Percentiles rank a stretch among this genome's conserved stretches.
Evolutionary conservation across 2,888 invertebrate genomes (phyloP).

Genomic region (Cosmia pyralina): DNA sequence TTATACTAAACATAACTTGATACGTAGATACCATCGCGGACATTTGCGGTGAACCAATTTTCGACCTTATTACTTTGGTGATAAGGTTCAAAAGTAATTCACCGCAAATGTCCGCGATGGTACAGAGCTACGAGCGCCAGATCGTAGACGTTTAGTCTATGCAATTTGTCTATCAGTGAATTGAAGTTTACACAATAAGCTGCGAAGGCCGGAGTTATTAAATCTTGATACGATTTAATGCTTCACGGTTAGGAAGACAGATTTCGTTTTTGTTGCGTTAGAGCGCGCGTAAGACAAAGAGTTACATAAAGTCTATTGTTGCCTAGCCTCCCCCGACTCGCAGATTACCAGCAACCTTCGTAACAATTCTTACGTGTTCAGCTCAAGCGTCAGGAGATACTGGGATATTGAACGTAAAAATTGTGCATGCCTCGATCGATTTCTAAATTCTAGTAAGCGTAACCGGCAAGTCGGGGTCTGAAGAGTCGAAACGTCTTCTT

Average conservation of each 20-base stretch:
- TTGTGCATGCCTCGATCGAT: not conserved
- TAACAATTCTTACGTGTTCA: slow-evolving; percentile 70
- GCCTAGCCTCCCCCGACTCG: slow-evolving; percentile 64
- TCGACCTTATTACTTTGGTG: too few species aligned
- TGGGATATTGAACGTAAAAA: slow-evolving; percentile 57
- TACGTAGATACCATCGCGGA: not conserved
- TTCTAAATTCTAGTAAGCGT: slow-evolving; percentile 16
- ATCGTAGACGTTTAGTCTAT: slow-evolving; percentile 18
- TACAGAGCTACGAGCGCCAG: not conserved
- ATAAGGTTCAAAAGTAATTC: too few species aligned
- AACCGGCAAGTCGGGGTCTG: not conserved
- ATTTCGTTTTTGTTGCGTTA: slow-evolving; percentile 78
- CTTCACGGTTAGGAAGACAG: slow-evolving; percentile 77
- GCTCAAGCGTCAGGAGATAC: slow-evolving; percentile 58
- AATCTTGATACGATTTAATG: slow-evolving; percentile 75
- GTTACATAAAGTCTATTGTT: slow-evolving; percentile 83
- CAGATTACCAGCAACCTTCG: slow-evolving; percentile 68
- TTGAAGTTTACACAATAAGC: slow-evolving; percentile 69
- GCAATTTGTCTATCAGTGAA: slow-evolving; percentile 43
- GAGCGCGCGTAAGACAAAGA: slow-evolving; percentile 70
- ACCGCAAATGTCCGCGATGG: too few species aligned
- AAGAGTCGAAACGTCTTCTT: not conserved
- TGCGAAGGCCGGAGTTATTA: slow-evolving; percentile 70
- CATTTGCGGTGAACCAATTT: too few species aligned
- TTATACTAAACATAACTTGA: slow-evolving; percentile 31